phyloP scores from a whole-genome alignment of 2,888 invertebrate genomes.

The Epiperipatus broadwayi region DNA sequence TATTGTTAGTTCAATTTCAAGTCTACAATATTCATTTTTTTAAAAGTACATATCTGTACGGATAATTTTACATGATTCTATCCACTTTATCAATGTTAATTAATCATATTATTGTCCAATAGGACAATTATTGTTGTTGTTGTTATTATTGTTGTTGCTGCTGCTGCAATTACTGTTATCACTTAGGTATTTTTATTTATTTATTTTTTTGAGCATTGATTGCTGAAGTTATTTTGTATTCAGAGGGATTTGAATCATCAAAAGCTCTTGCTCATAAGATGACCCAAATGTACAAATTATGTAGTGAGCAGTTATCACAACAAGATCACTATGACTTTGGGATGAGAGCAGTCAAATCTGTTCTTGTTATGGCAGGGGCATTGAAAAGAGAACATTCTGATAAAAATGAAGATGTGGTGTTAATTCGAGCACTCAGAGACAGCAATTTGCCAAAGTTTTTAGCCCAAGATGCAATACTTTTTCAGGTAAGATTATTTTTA shows the following conservation, averaged over 20 bases:
- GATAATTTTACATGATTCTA: too few relatives aligned
- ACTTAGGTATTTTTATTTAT: too few relatives aligned
- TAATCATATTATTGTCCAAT: too few relatives aligned
- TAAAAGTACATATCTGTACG: too few relatives aligned
- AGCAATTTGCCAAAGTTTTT: constrained; percentile 78
- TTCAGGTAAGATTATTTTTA: constrained; percentile 36
- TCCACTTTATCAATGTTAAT: too few relatives aligned
- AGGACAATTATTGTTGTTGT: too few relatives aligned
- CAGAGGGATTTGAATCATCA: constrained; percentile 75
- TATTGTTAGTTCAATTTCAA: too few relatives aligned
- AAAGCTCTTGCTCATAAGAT: constrained; percentile 69
- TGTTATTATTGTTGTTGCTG: too few relatives aligned
- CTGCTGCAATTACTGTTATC: too few relatives aligned
- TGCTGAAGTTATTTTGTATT: constrained; percentile 78
- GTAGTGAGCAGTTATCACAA: constrained; percentile 72
- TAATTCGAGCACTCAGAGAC: constrained; percentile 65
- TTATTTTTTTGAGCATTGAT: constrained; percentile 42
- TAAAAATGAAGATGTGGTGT: constrained; percentile 50
- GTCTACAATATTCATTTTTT: too few relatives aligned
- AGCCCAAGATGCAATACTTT: constrained; percentile 58
- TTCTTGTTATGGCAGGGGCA: constrained; percentile 76
- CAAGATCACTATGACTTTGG: constrained; percentile 76
- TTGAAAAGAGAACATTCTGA: constrained; percentile 65
- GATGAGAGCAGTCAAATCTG: constrained; percentile 44
- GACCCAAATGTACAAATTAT: constrained; percentile 78